Evolutionary conservation across 2,113 vertebrate species (phyloP).

Genomic region (Seriola quinqueradiata): DNA sequence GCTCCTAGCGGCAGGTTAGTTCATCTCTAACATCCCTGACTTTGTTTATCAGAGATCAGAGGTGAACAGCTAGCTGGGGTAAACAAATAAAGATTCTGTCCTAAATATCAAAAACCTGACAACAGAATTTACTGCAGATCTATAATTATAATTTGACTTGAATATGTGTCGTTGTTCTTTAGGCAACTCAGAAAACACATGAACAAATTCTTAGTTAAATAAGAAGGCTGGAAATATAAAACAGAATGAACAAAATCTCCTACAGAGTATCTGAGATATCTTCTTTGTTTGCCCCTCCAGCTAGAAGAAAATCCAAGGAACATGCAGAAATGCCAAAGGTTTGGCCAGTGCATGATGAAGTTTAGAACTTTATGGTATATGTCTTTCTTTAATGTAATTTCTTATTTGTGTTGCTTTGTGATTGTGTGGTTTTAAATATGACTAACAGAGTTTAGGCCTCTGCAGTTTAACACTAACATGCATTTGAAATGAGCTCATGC

Average conservation of each 20-base stretch:
- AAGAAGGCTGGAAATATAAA: conserved; percentile 29
- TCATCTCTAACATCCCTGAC: not conserved
- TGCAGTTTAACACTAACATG: conserved; percentile 23
- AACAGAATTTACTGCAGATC: not conserved
- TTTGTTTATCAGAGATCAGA: conserved; percentile 22
- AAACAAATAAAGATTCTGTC: conserved; percentile 84
- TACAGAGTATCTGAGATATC: conserved; percentile 77
- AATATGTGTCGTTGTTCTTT: conserved; percentile 30
- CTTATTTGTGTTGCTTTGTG: conserved; percentile 37
- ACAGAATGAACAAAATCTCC: conserved; percentile 32
- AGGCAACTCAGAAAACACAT: conserved; percentile 22
- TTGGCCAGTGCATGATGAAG: conserved; percentile 82
- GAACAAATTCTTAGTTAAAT: conserved; percentile 16
- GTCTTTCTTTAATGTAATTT: conserved; percentile 18
- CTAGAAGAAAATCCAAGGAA: conserved; percentile 84
- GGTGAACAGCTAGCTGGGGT: conserved; percentile 73
- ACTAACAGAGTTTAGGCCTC: conserved; percentile 50
- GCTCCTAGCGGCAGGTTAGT: conserved; percentile 89
- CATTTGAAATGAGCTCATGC: conserved; percentile 16
- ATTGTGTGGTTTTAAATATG: conserved; percentile 31
- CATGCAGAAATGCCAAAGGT: conserved; percentile 82
- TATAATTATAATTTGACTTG: conserved; percentile 32
- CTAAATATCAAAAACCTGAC: conserved; percentile 26
- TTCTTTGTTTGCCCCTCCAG: conserved; percentile 87
- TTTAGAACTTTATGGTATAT: conserved; percentile 78